Percentiles rank a stretch among this genome's conserved stretches.
phyloP scores from a whole-genome alignment of 2,797 vertebrate species.

The Crenuchus spilurus region DNA sequence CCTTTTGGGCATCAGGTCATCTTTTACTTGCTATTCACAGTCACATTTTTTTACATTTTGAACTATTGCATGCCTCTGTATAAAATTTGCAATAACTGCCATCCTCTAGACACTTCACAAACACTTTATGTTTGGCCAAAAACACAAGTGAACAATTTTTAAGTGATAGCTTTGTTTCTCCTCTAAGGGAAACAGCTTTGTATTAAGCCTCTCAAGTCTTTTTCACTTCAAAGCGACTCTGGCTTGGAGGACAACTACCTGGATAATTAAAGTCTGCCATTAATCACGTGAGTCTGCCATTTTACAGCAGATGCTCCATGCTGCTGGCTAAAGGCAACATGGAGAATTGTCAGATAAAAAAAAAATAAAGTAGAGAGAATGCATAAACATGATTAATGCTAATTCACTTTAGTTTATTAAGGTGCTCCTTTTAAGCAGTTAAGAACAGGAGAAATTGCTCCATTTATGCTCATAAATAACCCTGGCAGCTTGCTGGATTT shows the following conservation, averaged over 20 bases:
- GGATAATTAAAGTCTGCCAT: slow-evolving; percentile 25
- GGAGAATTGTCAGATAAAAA: slow-evolving; percentile 10
- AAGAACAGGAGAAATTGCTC: slow-evolving; percentile 14
- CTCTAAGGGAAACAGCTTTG: neutral
- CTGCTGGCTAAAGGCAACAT: slow-evolving; percentile 10
- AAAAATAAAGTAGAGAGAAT: slow-evolving; percentile 29
- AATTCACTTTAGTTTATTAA: slow-evolving; percentile 38
- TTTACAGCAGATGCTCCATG: neutral
- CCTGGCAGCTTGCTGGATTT: slow-evolving; percentile 18
- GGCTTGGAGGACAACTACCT: neutral
- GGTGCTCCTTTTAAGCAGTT: slow-evolving; percentile 34
- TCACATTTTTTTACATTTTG: too few relatives aligned
- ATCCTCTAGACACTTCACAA: too few relatives aligned
- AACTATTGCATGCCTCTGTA: too few relatives aligned
- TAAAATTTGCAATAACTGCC: too few relatives aligned
- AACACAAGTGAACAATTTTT: neutral
- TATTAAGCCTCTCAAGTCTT: neutral
- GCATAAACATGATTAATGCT: slow-evolving; percentile 23
- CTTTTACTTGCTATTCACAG: too few relatives aligned
- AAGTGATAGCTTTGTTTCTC: neutral
- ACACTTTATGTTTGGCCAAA: too few relatives aligned
- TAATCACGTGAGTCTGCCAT: slow-evolving; percentile 1
- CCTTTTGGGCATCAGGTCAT: too few relatives aligned
- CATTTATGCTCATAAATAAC: slow-evolving; percentile 36
- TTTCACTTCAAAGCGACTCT: slow-evolving; percentile 21